Conservation (phyloP, 2,113 vertebrate species). For the Anseranas semipalmata region DNA sequence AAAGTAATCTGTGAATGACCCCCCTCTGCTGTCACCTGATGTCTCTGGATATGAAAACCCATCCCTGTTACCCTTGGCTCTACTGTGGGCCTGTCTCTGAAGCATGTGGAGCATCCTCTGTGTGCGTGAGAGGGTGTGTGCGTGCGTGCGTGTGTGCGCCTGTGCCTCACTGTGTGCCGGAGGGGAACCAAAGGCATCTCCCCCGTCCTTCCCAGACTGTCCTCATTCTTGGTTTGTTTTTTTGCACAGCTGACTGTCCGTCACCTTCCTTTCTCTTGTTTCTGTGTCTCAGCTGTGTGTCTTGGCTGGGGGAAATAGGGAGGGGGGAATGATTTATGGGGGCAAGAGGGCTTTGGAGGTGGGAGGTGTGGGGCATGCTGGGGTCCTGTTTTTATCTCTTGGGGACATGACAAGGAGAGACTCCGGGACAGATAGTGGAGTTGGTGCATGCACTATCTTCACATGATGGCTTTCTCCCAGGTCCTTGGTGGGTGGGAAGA, state of each 20-base stretch:
- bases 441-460: not conserved
- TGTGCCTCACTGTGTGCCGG: not conserved
- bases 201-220: constrained; percentile 40
- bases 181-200: constrained; percentile 29
- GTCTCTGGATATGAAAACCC: constrained; percentile 27
- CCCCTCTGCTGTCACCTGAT: not conserved
- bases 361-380: not conserved
- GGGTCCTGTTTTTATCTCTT: not conserved
- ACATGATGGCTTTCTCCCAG: not conserved
- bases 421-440: not conserved
- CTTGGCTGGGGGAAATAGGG: constrained; percentile 3
- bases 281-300: constrained; percentile 56
- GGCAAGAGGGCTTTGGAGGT: not conserved
- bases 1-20: constrained; percentile 88
- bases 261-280: constrained; percentile 64
- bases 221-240: constrained; percentile 10
- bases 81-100: constrained; percentile 60
- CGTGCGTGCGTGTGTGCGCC: not conserved
- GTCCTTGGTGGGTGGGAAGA: not conserved
- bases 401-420: not conserved
- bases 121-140: not conserved
- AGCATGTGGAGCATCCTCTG: constrained; percentile 51
- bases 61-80: constrained; percentile 54
- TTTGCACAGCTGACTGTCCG: constrained; percentile 53
- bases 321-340: not conserved